Conservation (phyloP, 2,797 vertebrate genomes). For the Cyclopterus lumpus region DNA sequence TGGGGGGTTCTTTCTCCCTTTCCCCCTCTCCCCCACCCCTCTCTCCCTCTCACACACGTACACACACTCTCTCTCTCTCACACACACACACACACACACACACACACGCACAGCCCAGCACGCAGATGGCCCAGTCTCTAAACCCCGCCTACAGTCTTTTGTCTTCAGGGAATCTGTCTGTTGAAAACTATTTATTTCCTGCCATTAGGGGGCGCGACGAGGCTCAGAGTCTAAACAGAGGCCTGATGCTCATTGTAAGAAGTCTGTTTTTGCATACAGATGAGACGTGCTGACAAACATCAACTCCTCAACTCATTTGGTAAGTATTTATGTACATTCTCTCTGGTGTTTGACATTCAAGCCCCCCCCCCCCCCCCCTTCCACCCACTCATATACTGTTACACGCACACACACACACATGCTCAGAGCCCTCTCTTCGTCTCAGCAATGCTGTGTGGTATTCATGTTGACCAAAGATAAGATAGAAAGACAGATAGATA, state of each 20-base stretch:
- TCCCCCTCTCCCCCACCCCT: not conserved
- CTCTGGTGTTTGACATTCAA: constrained; percentile 27
- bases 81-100: constrained; percentile 29
- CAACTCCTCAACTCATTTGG: not conserved
- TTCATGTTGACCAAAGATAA: not conserved
- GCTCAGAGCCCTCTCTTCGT: not conserved
- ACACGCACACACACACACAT: not conserved
- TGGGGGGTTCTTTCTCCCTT: constrained; percentile 23
- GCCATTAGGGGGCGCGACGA: constrained; percentile 64
- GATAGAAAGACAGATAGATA: not conserved
- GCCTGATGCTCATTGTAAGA: constrained; percentile 38
- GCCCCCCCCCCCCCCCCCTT: not conserved
- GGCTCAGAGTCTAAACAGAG: constrained; percentile 52
- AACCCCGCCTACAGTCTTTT: constrained; percentile 82
- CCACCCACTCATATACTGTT: constrained; percentile 19
- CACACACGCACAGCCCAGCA: constrained; percentile 38
- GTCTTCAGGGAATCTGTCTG: constrained; percentile 81
- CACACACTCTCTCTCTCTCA: constrained; percentile 12
- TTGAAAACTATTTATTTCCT: constrained; percentile 63
- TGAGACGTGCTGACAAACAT: constrained; percentile 1
- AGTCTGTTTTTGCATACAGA: constrained; percentile 24
- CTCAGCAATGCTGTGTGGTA: constrained; percentile 8
- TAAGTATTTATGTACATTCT: constrained; percentile 2
- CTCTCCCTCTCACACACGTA: not conserved
- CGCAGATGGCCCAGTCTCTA: constrained; percentile 78